Conservation (phyloP, 2,797 vertebrate species). For the Mus minutoides region DNA sequence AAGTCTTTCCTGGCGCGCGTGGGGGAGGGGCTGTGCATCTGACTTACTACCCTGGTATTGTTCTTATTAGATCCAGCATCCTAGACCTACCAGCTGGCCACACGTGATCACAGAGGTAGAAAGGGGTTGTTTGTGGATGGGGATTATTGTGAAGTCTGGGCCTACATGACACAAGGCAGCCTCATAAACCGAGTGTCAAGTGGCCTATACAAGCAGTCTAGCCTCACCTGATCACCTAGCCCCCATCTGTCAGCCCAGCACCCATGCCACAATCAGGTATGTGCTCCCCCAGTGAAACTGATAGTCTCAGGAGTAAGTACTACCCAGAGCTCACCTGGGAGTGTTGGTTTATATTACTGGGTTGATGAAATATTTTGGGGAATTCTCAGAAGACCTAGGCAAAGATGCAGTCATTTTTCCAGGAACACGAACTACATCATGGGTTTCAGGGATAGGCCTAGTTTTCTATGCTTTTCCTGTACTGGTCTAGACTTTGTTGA, state of each 20-base stretch:
- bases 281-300: background rate
- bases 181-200: background rate
- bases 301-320: background rate
- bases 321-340: background rate
- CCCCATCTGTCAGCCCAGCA: background rate
- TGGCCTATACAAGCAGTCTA: background rate
- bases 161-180: too few species aligned
- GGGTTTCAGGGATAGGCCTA: background rate
- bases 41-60: background rate
- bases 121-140: background rate
- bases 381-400: background rate
- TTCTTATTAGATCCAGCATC: background rate
- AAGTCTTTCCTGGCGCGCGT: background rate
- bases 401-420: background rate
- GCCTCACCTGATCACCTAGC: background rate
- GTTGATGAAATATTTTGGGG: constrained; percentile 13
- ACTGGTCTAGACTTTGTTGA: background rate
- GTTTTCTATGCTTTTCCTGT: background rate
- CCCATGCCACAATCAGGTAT: background rate
- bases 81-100: background rate
- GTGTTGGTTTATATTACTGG: background rate
- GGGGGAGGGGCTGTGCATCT: accelerated
- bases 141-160: background rate
- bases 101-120: background rate
- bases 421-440: background rate